A percentile compares a stretch with the other conserved stretches of the same genome.
Evolutionary conservation across 2,888 invertebrate species (phyloP).

Genomic region (Cosmia pyralina): DNA sequence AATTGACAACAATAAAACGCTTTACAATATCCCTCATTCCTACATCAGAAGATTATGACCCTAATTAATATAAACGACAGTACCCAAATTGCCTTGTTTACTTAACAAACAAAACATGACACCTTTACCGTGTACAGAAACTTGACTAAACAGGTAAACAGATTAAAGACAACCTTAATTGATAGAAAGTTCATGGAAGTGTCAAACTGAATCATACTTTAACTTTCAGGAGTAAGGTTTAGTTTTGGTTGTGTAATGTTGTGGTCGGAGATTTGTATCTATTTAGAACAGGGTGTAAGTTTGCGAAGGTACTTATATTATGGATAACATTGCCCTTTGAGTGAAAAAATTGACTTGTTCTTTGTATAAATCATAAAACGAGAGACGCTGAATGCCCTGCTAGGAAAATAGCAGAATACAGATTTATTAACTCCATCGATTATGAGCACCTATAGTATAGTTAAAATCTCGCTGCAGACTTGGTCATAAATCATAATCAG

Average conservation of each 20-base stretch:
- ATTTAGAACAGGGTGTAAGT: background rate
- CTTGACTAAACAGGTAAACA: slow-evolving; percentile 29
- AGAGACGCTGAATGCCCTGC: too few relatives aligned
- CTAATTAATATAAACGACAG: slow-evolving; percentile 3
- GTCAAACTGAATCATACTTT: slow-evolving; percentile 6
- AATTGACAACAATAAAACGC: background rate
- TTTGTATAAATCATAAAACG: too few relatives aligned
- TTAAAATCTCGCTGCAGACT: too few relatives aligned
- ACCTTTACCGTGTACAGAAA: slow-evolving; percentile 7
- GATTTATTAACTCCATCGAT: too few relatives aligned
- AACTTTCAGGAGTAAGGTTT: background rate
- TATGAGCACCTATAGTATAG: too few relatives aligned
- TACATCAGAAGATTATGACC: background rate
- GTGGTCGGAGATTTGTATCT: background rate
- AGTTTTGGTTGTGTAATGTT: slow-evolving; percentile 3
- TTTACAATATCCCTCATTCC: background rate
- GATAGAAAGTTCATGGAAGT: background rate
- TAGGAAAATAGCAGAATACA: too few relatives aligned
- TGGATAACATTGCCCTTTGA: background rate
- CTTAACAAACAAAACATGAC: slow-evolving; percentile 17
- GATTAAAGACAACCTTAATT: slow-evolving; percentile 25
- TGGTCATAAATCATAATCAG: too few relatives aligned
- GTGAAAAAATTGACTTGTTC: background rate
- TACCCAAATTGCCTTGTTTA: slow-evolving; percentile 11
- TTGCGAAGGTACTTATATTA: background rate